A percentile compares a stretch with the other conserved stretches of the same genome.
Conservation (phyloP, 2,113 vertebrate species). For the Osmerus mordax region DNA sequence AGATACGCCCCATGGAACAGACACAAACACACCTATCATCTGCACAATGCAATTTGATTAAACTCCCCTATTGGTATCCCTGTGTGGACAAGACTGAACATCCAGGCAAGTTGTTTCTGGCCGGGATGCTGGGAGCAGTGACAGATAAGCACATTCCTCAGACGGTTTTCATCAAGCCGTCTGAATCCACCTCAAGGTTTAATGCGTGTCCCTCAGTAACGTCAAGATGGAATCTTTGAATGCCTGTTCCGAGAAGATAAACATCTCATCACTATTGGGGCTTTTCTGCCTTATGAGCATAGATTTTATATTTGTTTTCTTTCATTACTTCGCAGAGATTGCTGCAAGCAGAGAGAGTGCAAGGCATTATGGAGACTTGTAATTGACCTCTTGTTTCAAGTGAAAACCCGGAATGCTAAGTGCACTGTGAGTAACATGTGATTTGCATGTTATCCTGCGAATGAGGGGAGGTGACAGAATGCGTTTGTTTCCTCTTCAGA, state of each 20-base stretch:
- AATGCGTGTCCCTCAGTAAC: slow-evolving; percentile 1
- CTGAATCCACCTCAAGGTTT: slow-evolving; percentile 17
- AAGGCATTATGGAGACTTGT: not conserved
- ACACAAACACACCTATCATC: slow-evolving; percentile 14
- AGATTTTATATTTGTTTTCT: slow-evolving; percentile 23
- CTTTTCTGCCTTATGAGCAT: slow-evolving; percentile 12
- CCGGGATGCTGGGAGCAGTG: slow-evolving; percentile 5
- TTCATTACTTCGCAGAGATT: slow-evolving; percentile 10
- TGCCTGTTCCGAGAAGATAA: not conserved
- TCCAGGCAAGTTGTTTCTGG: slow-evolving; percentile 18
- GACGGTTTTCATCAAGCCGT: slow-evolving; percentile 33
- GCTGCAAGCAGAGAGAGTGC: not conserved
- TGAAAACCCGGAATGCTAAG: not conserved
- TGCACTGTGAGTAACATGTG: not conserved
- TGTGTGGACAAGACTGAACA: not conserved
- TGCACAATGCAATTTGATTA: slow-evolving; percentile 4
- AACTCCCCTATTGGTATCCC: slow-evolving; percentile 1
- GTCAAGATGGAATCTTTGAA: not conserved
- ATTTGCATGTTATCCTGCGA: not conserved
- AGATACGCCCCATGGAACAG: not conserved
- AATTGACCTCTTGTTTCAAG: not conserved
- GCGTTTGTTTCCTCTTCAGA: not conserved
- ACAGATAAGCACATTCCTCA: slow-evolving; percentile 47
- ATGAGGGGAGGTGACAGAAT: not conserved
- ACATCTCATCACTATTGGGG: slow-evolving; percentile 8